Percentiles rank a stretch among this genome's conserved stretches.
Conservation (phyloP, 2,797 vertebrate genomes). For the Halcyon chelicuti region DNA sequence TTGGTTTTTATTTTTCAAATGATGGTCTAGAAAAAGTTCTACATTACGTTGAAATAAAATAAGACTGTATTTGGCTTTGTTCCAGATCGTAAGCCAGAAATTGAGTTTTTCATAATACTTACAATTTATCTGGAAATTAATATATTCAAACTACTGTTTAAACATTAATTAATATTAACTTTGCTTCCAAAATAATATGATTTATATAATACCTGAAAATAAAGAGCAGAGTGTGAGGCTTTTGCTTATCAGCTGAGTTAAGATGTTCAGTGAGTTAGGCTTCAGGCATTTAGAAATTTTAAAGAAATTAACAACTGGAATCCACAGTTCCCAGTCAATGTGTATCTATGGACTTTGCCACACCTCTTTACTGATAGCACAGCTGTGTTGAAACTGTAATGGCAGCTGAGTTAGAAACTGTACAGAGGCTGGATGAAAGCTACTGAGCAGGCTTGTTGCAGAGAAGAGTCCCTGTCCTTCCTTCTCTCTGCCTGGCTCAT, state of each 20-base stretch:
- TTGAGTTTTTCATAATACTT: background rate
- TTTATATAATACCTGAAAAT: background rate
- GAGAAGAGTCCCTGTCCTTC: background rate
- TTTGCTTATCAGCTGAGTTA: background rate
- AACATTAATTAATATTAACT: background rate
- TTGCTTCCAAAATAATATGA: background rate
- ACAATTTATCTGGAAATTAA: background rate
- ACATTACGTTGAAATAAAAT: background rate
- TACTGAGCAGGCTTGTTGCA: fast-evolving
- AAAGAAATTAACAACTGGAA: fast-evolving
- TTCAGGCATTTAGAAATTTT: background rate
- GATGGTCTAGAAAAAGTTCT: background rate
- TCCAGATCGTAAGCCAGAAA: background rate
- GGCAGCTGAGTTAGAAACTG: background rate
- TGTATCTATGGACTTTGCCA: background rate
- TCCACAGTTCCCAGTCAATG: background rate
- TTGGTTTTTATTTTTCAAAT: background rate
- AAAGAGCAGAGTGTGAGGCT: background rate
- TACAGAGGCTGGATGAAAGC: background rate
- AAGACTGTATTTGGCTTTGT: background rate
- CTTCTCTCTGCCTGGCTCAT: background rate
- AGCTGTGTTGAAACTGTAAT: background rate
- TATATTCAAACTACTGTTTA: background rate
- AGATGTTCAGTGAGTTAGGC: background rate
- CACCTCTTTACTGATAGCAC: background rate